Percentiles rank a stretch among this genome's conserved stretches.
These are phyloP conservation scores for Amiota mariae DNA, from an alignment of 2,888 invertebrate species.

Conservation along the genomic window DNA sequence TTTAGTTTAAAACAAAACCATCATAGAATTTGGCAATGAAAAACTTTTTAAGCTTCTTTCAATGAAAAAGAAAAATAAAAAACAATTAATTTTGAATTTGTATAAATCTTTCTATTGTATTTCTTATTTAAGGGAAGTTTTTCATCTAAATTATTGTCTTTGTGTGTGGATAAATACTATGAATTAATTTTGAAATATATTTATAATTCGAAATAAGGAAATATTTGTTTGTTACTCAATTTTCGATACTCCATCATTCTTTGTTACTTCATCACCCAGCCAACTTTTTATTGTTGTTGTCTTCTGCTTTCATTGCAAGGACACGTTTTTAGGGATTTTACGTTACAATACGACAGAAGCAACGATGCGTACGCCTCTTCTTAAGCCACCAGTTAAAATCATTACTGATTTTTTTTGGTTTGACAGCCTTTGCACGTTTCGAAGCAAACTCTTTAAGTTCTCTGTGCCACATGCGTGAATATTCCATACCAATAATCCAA, in stretches of 20 bases:
- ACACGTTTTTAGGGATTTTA: too few species aligned
- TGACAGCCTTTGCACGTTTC: conserved; percentile 34
- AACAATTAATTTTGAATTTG: not conserved
- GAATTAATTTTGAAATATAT: too few species aligned
- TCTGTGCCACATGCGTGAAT: conserved; percentile 53
- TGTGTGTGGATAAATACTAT: not conserved
- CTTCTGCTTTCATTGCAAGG: too few species aligned
- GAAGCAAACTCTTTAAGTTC: conserved; percentile 50
- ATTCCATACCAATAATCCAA: conserved; percentile 53
- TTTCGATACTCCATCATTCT: too few species aligned
- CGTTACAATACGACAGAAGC: conserved; percentile 42
- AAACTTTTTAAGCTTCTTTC: too few species aligned
- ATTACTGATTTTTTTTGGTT: conserved; percentile 53
- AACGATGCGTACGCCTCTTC: conserved; percentile 48
- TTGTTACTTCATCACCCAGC: too few species aligned
- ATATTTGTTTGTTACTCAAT: too few species aligned
- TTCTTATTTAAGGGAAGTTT: not conserved
- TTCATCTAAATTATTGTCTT: not conserved
- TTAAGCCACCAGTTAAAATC: conserved; percentile 60
- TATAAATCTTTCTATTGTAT: conserved; percentile 12
- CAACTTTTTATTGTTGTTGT: too few species aligned
- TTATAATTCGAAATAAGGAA: too few species aligned
- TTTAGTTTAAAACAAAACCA: too few species aligned
- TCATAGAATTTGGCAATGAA: too few species aligned
- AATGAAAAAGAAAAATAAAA: not conserved